phyloP scores from a whole-genome alignment of 2,888 invertebrate genomes.

The Amitus sp. region DNA sequence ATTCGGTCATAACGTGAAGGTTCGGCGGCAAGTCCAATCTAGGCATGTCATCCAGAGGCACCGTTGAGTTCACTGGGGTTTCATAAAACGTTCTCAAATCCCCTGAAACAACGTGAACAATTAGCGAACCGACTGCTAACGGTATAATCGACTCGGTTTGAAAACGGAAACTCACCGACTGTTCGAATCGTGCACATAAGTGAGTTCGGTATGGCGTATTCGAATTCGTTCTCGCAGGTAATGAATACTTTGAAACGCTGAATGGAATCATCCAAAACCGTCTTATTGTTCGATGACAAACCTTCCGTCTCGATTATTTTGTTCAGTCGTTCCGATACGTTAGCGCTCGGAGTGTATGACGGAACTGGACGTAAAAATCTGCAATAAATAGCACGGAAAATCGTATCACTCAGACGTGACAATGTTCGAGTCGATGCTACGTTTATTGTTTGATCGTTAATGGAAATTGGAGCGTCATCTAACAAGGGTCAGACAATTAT shows the following conservation, averaged over 20 bases:
- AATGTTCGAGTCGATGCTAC: no score
- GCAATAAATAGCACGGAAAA: no score
- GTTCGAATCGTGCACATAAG: slow-evolving; percentile 78
- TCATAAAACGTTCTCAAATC: slow-evolving; percentile 79
- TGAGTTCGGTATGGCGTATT: slow-evolving; percentile 85
- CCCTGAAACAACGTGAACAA: slow-evolving; percentile 64
- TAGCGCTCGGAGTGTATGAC: slow-evolving; percentile 77
- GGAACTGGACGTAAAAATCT: slow-evolving; percentile 82
- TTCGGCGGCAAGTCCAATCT: slow-evolving; percentile 85
- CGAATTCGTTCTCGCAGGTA: slow-evolving; percentile 76
- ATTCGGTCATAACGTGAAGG: slow-evolving; percentile 84
- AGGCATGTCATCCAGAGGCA: slow-evolving; percentile 79
- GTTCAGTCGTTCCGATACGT: slow-evolving; percentile 73
- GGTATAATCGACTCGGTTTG: neutral
- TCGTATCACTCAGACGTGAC: no score
- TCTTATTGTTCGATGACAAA: slow-evolving; percentile 61
- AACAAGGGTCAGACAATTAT: no score
- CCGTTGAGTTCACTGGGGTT: slow-evolving; percentile 75
- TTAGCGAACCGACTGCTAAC: neutral
- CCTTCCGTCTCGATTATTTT: slow-evolving; percentile 72
- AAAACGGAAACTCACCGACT: slow-evolving; percentile 68
- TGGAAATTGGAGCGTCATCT: no score
- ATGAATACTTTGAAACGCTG: slow-evolving; percentile 76
- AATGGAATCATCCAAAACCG: slow-evolving; percentile 62
- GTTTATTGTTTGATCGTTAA: no score